Percentiles rank a stretch among this genome's conserved stretches.
These are phyloP conservation scores for Hemithea aestivaria DNA, from an alignment of 2,888 invertebrate genomes.

Conservation along the genomic window DNA sequence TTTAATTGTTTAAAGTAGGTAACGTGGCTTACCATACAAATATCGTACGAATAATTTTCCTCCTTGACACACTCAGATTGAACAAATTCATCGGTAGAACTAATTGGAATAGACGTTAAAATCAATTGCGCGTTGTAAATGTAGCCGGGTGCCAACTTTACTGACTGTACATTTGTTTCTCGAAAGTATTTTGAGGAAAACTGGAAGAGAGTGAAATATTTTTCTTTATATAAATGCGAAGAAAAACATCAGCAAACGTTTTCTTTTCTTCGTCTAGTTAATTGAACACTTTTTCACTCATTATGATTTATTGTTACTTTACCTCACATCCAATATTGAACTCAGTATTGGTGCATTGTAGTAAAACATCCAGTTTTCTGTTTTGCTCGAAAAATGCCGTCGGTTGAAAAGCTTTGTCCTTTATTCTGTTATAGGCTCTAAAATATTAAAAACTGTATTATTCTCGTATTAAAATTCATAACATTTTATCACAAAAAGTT, in stretches of 20 bases:
- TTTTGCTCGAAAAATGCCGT: conserved; percentile 14
- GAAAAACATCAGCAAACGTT: too few species aligned
- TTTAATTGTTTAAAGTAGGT: too few species aligned
- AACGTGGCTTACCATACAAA: conserved; percentile 45
- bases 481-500: too few species aligned
- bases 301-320: conserved; percentile 4
- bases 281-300: too few species aligned
- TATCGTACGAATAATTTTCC: conserved; percentile 30
- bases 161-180: conserved; percentile 41
- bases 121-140: conserved; percentile 44
- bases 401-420: conserved; percentile 12
- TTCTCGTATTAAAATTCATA: too few species aligned
- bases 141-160: conserved; percentile 37
- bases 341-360: conserved; percentile 46
- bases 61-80: conserved; percentile 30
- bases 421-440: conserved; percentile 23
- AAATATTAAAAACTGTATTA: conserved; percentile 31
- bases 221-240: too few species aligned
- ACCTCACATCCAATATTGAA: conserved; percentile 48
- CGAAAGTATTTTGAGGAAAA: conserved; percentile 46
- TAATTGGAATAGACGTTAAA: conserved; percentile 41
- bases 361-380: conserved; percentile 38
- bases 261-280: too few species aligned
- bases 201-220: conserved; percentile 29
- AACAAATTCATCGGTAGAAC: conserved; percentile 35